phyloP scores from a whole-genome alignment of 2,113 vertebrate species.

The Bothrops jararaca region DNA sequence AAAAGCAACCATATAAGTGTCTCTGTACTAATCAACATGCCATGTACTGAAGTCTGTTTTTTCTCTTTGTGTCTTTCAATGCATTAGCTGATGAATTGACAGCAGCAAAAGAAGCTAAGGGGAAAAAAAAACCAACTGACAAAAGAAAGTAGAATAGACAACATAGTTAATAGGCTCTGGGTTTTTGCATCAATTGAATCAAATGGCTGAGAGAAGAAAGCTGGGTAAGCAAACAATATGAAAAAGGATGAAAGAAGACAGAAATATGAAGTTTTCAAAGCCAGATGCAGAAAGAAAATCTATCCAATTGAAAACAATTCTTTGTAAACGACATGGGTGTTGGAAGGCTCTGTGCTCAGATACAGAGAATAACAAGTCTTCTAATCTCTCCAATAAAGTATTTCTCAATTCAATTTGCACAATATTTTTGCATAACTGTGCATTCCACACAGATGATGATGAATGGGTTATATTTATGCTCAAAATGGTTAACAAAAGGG shows the following conservation, averaged over 20 bases:
- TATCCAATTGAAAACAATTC: not conserved
- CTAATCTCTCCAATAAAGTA: constrained; percentile 37
- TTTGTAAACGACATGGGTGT: constrained; percentile 15
- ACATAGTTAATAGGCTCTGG: constrained; percentile 60
- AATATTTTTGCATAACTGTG: constrained; percentile 31
- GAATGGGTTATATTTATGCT: constrained; percentile 48
- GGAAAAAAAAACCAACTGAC: constrained; percentile 24
- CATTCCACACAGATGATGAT: constrained; percentile 21
- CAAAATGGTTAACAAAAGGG: constrained; percentile 44
- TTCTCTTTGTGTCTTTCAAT: not conserved
- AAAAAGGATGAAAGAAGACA: constrained; percentile 23
- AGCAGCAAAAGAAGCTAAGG: constrained; percentile 28
- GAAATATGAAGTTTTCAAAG: not conserved
- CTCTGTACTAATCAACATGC: not conserved
- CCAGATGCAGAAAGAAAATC: constrained; percentile 27
- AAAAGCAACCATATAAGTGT: not conserved
- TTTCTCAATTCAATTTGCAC: constrained; percentile 44
- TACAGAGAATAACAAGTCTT: constrained; percentile 42
- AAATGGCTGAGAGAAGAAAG: constrained; percentile 28
- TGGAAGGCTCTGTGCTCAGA: constrained; percentile 18
- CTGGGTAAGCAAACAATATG: constrained; percentile 28
- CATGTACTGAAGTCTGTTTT: not conserved
- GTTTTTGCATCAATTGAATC: constrained; percentile 49
- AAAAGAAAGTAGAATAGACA: constrained; percentile 1
- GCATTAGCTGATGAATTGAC: not conserved